Conservation (phyloP, 1,140 invertebrate genomes). For the Drosophila suzukii region DNA sequence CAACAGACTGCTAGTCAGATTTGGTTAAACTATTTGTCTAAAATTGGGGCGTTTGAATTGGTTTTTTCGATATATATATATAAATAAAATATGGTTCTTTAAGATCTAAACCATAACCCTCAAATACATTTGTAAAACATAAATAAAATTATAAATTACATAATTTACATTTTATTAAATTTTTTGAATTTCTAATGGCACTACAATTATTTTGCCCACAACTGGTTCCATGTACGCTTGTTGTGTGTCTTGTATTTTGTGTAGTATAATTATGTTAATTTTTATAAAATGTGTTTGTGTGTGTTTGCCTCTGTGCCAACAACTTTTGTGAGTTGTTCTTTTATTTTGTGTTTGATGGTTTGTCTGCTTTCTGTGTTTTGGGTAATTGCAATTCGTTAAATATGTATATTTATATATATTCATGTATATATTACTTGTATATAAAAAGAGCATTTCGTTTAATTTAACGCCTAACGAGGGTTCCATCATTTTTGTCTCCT, state of each 20-base stretch:
- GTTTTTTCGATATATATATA: neutral
- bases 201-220: slow-evolving; percentile 44
- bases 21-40: no score
- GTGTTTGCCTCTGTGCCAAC: slow-evolving; percentile 50
- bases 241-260: slow-evolving; percentile 30
- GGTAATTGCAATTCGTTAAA: slow-evolving; percentile 30
- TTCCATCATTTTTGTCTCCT: slow-evolving; percentile 8
- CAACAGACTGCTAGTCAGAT: no score
- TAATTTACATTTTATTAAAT: slow-evolving; percentile 28
- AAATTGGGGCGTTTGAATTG: no score
- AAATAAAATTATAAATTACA: slow-evolving; percentile 9
- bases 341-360: slow-evolving; percentile 28
- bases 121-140: slow-evolving; percentile 2
- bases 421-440: slow-evolving; percentile 50
- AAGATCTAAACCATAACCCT: neutral
- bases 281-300: slow-evolving; percentile 53
- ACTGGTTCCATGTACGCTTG: slow-evolving; percentile 24
- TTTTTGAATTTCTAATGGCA: slow-evolving; percentile 42
- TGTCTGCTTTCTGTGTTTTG: slow-evolving; percentile 31
- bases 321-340: slow-evolving; percentile 33
- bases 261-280: slow-evolving; percentile 26
- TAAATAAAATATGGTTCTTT: neutral
- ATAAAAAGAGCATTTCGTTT: slow-evolving; percentile 67
- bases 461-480: slow-evolving; percentile 66
- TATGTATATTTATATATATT: slow-evolving; percentile 49